Base-by-base conservation (phyloP, 2,113 vertebrate genomes). In the Aptenodytes forsteri region DNA sequence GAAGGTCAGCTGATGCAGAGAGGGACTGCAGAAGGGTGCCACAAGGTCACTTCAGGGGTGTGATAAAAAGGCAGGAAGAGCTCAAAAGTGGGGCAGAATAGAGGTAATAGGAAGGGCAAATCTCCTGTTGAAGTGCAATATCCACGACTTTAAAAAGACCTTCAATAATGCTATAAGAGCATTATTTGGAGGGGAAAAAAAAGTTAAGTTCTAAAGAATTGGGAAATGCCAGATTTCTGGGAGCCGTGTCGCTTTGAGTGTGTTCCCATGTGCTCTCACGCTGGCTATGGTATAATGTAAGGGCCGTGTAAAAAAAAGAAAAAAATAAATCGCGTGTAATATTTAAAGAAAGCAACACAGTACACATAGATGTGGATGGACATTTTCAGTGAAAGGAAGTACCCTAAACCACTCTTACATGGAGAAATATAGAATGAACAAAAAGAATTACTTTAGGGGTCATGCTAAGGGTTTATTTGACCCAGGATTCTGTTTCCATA, bases 281-380 rank as follows among this genome's bases (percentile, higher is more conserved):
- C 27, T 65, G 34, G 13, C 32, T 67, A 1, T 6, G 29, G 14
- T 36, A 29, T 22, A 67, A 52, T 27, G 8, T 16, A 62, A 65
- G 27, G 40, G 62, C 2, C 21, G 21, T 27, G 20, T 22, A 79
- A 58, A 75, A 56, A 66, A 44, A 84, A 7, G 3, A 16, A 40
- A 40, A 25, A 56, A 20, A 54, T 2, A n/a, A 62, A 69, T 67
- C 8, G 7, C 0, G 0, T 20, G 2, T 49, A 5, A 42, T 52
- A 54, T 42, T 89, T n/a, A 71, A 81, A 77, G 72, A 81, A 61
- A 70, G 5, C 42, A 89, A 66, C 18, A 17, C 5, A 32, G 38
- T 44, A 54, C 16, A 11, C 7, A 17, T 7, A 44, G 67, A 80
- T 11, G 10, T 55, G 5, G 30, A 42, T 2, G 5, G 38, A 49